phyloP scores from a whole-genome alignment of 2,888 invertebrate genomes.

The Melanargia galathea region DNA sequence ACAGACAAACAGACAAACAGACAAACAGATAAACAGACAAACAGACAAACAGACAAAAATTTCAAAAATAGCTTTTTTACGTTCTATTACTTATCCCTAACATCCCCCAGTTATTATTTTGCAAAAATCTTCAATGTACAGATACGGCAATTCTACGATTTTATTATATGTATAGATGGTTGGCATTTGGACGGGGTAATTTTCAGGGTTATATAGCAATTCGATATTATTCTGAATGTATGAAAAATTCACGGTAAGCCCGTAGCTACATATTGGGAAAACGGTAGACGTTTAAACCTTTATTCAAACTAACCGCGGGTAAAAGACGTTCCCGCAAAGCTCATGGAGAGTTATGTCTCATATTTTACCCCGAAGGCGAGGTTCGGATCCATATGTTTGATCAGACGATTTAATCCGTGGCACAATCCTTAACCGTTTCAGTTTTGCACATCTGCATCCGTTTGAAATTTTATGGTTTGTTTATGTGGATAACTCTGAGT shows the following conservation, averaged over 20 bases:
- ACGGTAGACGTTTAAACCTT: conserved; percentile 7
- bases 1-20: too few species aligned
- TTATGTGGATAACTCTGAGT: not conserved
- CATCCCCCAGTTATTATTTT: too few species aligned
- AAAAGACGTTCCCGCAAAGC: conserved; percentile 40
- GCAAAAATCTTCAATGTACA: too few species aligned
- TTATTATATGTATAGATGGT: too few species aligned
- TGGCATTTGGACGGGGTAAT: too few species aligned
- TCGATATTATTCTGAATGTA: not conserved
- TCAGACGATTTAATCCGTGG: conserved; percentile 52
- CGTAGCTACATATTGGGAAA: not conserved
- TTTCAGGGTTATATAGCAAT: too few species aligned
- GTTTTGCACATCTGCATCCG: conserved; percentile 45
- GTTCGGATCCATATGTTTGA: conserved; percentile 51
- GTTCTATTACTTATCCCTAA: too few species aligned
- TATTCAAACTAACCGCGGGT: not conserved
- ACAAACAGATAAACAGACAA: too few species aligned
- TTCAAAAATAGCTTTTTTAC: too few species aligned
- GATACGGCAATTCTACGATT: too few species aligned
- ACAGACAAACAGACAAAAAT: too few species aligned
- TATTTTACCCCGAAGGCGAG: conserved; percentile 47
- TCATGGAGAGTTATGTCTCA: conserved; percentile 47
- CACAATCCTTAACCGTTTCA: conserved; percentile 45
- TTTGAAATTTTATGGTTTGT: conserved; percentile 6
- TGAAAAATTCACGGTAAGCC: not conserved